These are phyloP conservation scores for Myathropa florea DNA, from an alignment of 2,888 invertebrate genomes.

Conservation along the genomic window DNA sequence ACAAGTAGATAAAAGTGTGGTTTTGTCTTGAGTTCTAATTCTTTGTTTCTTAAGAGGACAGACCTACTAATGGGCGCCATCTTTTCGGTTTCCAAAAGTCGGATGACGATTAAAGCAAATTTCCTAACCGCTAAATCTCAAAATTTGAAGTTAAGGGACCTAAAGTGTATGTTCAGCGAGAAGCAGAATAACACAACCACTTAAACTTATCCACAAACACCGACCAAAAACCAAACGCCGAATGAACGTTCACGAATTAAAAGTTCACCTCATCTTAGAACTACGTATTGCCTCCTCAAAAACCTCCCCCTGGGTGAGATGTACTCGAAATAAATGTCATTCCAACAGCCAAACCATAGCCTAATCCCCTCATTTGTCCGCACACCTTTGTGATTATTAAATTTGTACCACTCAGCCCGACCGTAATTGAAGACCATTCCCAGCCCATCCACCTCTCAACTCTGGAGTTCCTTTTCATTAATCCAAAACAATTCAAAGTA, in stretches of 20 bases:
- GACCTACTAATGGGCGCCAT: too few relatives aligned
- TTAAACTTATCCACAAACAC: neutral
- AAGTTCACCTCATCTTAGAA: neutral
- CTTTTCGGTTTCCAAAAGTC: neutral
- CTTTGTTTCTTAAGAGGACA: too few relatives aligned
- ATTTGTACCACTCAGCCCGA: conserved; percentile 9
- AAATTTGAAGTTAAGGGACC: neutral
- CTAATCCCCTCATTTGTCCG: neutral
- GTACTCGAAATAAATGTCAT: neutral
- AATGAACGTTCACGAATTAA: neutral
- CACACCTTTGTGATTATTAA: conserved; percentile 23
- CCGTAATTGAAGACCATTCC: neutral
- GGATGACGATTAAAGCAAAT: neutral
- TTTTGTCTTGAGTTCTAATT: too few relatives aligned
- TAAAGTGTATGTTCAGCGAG: neutral
- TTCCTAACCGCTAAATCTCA: neutral
- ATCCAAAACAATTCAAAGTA: conserved; percentile 46
- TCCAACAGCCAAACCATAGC: neutral
- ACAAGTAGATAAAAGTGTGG: too few relatives aligned
- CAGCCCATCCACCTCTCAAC: neutral
- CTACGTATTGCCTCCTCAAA: neutral
- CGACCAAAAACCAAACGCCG: neutral
- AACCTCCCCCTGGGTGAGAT: neutral
- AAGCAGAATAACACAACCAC: neutral
- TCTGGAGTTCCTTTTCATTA: conserved; percentile 14